Conservation (phyloP, 1,140 invertebrate species). For the Leptestheria dahalacensis region DNA sequence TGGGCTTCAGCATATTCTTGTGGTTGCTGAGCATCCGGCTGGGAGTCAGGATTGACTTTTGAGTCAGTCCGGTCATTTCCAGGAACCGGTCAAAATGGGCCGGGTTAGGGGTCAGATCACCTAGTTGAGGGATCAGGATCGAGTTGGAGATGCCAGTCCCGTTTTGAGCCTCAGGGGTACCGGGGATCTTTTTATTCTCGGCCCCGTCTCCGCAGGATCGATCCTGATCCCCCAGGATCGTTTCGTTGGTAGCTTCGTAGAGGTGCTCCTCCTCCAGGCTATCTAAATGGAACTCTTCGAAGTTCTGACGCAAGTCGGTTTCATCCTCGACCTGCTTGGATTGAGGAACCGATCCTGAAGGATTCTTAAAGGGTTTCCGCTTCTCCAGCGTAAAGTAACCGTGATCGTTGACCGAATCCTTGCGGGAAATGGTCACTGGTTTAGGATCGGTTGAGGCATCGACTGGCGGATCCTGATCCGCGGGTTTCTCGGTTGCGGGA, state of each 20-base stretch:
- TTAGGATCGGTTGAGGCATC: conserved; percentile 27
- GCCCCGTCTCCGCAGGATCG: conserved; percentile 40
- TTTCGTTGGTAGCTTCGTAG: conserved; percentile 14
- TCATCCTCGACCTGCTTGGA: conserved; percentile 15
- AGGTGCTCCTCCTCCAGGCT: conserved; percentile 46
- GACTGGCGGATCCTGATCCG: no score
- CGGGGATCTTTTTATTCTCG: conserved; percentile 4
- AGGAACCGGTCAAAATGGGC: conserved; percentile 35
- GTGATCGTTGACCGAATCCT: conserved; percentile 20
- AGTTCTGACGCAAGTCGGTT: conserved; percentile 36
- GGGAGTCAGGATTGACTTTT: conserved; percentile 59
- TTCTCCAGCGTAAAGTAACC: conserved; percentile 7
- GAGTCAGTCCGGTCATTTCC: conserved; percentile 60
- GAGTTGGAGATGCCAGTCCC: background rate
- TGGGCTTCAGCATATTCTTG: conserved; percentile 56
- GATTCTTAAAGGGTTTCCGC: background rate
- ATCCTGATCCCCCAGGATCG: conserved; percentile 30
- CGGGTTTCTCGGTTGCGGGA: background rate
- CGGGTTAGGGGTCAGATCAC: conserved; percentile 6
- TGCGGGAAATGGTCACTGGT: conserved; percentile 31
- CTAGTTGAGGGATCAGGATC: conserved; percentile 1
- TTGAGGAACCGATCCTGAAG: background rate
- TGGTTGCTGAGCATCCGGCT: conserved; percentile 53
- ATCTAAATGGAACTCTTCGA: conserved; percentile 62
- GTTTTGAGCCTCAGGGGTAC: background rate